Conservation (phyloP, 2,888 invertebrate genomes). For the Amblyteles armatorius region DNA sequence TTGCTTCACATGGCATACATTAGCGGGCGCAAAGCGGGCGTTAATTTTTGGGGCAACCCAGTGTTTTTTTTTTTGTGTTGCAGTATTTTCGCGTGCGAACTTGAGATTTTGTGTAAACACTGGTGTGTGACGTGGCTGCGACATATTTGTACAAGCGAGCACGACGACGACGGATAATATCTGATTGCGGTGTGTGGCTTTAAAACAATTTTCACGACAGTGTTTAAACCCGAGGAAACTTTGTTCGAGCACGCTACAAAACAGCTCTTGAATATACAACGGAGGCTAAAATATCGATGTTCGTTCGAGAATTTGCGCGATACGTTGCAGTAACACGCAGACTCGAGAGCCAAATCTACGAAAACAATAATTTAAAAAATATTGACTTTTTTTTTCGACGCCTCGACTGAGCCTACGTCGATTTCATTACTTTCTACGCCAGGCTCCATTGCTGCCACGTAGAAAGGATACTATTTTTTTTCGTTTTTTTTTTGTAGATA, state of each 20-base stretch:
- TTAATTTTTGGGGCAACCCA: conserved; percentile 20
- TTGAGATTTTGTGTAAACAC: conserved; percentile 21
- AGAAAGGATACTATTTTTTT: background rate
- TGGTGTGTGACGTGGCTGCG: conserved; percentile 18
- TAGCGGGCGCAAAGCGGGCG: conserved; percentile 18
- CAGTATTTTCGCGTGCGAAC: conserved; percentile 36
- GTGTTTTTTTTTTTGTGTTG: background rate
- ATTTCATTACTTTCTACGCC: conserved; percentile 39
- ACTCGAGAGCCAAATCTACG: background rate
- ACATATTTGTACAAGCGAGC: conserved; percentile 44
- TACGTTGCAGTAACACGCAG: background rate
- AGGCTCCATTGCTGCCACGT: conserved; percentile 10
- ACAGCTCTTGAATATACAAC: background rate
- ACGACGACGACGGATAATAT: background rate
- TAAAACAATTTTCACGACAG: conserved; percentile 38
- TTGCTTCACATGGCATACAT: conserved; percentile 19
- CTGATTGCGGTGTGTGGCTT: conserved; percentile 22
- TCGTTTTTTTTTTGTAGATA: conserved; percentile 39
- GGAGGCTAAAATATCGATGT: conserved; percentile 25
- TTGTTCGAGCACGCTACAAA: conserved; percentile 34
- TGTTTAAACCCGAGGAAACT: conserved; percentile 25
- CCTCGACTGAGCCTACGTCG: conserved; percentile 24
- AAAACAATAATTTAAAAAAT: background rate
- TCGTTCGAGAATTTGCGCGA: conserved; percentile 26
- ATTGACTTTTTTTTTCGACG: background rate